phyloP scores from a whole-genome alignment of 2,113 vertebrate genomes.

The Thinocorus orbignyianus region DNA sequence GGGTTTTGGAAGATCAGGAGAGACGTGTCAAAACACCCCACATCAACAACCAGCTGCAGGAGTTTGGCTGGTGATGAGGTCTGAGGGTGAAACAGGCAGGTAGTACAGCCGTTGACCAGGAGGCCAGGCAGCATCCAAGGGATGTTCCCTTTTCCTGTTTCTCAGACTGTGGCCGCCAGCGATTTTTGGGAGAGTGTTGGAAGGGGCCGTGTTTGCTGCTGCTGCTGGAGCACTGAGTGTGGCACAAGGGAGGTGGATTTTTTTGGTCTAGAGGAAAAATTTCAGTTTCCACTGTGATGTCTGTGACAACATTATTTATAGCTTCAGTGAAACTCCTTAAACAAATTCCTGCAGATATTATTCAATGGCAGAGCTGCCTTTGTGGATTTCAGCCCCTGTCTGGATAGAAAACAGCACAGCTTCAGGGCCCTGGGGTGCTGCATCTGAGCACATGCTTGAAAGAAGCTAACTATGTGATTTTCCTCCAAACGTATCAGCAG shows the following conservation, averaged over 20 bases:
- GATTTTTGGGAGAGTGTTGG: background rate
- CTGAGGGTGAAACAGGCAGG: background rate
- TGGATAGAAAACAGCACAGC: background rate
- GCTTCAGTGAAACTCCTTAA: background rate
- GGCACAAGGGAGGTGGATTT: background rate
- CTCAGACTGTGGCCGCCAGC: background rate
- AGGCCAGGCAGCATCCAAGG: background rate
- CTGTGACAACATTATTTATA: background rate
- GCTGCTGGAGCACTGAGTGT: background rate
- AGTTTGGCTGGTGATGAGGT: background rate
- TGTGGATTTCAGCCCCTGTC: background rate
- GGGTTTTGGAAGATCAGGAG: background rate
- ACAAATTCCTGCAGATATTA: background rate
- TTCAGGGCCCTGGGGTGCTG: background rate
- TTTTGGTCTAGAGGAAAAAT: background rate
- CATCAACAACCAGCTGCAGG: accelerated
- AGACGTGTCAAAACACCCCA: background rate
- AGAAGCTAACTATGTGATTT: background rate
- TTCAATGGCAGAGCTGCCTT: background rate
- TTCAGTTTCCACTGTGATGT: background rate
- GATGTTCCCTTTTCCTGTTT: background rate
- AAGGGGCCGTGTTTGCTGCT: background rate
- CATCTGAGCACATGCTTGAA: background rate
- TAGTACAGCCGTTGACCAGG: background rate
- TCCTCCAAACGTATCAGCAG: background rate